A percentile compares a stretch with the other conserved stretches of the same genome.
Conservation (phyloP, 2,797 vertebrate species). For the Pangasius djambal region DNA sequence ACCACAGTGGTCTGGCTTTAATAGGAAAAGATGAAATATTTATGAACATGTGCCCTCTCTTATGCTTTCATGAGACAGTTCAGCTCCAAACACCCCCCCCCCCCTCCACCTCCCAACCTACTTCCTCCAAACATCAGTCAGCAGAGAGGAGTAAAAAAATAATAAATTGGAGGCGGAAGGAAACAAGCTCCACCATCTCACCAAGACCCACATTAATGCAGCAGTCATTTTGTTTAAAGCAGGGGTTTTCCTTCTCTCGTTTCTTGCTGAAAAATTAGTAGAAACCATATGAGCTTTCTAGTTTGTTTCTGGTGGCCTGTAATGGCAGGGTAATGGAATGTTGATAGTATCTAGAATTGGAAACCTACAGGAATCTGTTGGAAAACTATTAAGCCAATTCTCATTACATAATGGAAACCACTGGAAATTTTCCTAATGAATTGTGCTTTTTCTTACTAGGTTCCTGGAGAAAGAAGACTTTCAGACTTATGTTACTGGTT, state of each 20-base stretch:
- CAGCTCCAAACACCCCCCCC: background rate
- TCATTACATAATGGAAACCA: background rate
- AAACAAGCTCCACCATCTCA: slow-evolving; percentile 24
- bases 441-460: background rate
- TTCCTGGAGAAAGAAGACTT: background rate
- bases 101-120: background rate
- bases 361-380: background rate
- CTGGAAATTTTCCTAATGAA: background rate
- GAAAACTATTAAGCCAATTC: background rate
- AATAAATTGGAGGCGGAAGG: slow-evolving; percentile 19
- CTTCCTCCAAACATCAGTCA: slow-evolving; percentile 31
- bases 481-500: background rate
- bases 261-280: background rate
- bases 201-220: slow-evolving; percentile 8
- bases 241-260: background rate
- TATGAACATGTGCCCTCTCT: slow-evolving; percentile 39
- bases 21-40: slow-evolving; percentile 49
- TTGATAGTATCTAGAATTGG: background rate
- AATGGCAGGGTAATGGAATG: background rate
- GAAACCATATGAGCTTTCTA: background rate
- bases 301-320: background rate
- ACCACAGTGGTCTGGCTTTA: slow-evolving; percentile 16
- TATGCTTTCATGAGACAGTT: slow-evolving; percentile 28
- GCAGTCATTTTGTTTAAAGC: slow-evolving; percentile 19
- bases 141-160: slow-evolving; percentile 34